Conservation (phyloP, 1,140 invertebrate species). For the Anastrepha obliqua region DNA sequence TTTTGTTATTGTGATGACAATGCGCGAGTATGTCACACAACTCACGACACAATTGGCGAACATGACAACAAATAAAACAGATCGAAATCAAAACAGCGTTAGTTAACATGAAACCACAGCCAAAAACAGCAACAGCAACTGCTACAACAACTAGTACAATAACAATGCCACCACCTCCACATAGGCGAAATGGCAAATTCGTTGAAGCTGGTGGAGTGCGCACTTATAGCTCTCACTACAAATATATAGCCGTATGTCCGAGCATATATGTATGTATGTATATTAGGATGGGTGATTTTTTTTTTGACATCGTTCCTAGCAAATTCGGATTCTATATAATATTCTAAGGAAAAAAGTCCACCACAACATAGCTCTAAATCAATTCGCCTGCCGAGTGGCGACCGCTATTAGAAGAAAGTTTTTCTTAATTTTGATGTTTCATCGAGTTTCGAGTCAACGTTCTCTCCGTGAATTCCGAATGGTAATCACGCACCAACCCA, state of each 20-base stretch:
- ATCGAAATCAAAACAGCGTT: conserved; percentile 52
- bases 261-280: neutral
- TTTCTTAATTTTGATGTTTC: too few species aligned
- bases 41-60: conserved; percentile 47
- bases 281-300: too few species aligned
- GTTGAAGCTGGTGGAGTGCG: conserved; percentile 6
- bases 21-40: conserved; percentile 52
- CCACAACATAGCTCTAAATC: too few species aligned
- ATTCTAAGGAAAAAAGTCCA: neutral
- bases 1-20: conserved; percentile 21
- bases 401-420: too few species aligned
- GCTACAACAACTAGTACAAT: neutral
- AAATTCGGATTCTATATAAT: too few species aligned
- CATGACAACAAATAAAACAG: conserved; percentile 52
- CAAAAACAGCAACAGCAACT: neutral
- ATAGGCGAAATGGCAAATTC: neutral
- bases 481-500: too few species aligned
- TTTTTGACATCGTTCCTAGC: too few species aligned
- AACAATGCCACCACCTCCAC: neutral
- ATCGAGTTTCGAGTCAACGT: too few species aligned
- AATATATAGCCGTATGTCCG: neutral
- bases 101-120: conserved; percentile 46
- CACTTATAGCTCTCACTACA: neutral
- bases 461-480: too few species aligned
- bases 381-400: too few species aligned